Base-by-base conservation (phyloP, 2,888 invertebrate genomes). In the Drosophila dives region DNA sequence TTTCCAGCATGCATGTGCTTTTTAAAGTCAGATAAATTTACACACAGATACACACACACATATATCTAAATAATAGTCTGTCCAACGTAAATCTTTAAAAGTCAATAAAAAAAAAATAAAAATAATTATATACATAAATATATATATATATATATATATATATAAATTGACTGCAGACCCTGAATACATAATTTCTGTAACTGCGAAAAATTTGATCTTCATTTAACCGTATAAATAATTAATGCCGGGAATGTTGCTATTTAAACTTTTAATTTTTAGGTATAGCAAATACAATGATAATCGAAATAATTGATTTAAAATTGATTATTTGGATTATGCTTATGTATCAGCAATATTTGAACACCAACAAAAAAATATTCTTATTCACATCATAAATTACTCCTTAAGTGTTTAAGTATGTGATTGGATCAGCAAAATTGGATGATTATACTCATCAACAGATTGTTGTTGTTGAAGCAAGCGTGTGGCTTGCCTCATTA, bases 11-110 rank as follows among this genome's bases (percentile, higher is more conserved):
- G 61, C 55, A 54, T 45, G 53, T 45, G 56, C 62, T 65, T 60
- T 55, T 62, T 64, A 64, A 79, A 75, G 65, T 75, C 64, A 53
- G 48, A 79, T 74, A 59, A 68, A 64, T 68, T 59, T 36, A 29
- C 55, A 36, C 56, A 58, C 62, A 62, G 54, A 33, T 50, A 45
- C 34, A 32, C 23, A 26, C 38, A 53, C 49, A 34, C 17, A 42
- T 0, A 54, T n/a, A 10, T 29, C 15, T 29, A 15, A 20, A 60
- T 51, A 63, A 63, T 60, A 56, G 55, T 62, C 56, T 53, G 48
- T 10, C 11, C 40, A 32, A 49, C 40, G 32, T 15, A 51, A 54
- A 78, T 64, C 54, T 74, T 64, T 15, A 38, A 68, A 75, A 68
- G 6, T 2, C 23, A 23, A 23, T 23, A 23, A 23, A 23, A 26